Conservation (phyloP, 2,113 vertebrate species). For the Rissa tridactyla region DNA sequence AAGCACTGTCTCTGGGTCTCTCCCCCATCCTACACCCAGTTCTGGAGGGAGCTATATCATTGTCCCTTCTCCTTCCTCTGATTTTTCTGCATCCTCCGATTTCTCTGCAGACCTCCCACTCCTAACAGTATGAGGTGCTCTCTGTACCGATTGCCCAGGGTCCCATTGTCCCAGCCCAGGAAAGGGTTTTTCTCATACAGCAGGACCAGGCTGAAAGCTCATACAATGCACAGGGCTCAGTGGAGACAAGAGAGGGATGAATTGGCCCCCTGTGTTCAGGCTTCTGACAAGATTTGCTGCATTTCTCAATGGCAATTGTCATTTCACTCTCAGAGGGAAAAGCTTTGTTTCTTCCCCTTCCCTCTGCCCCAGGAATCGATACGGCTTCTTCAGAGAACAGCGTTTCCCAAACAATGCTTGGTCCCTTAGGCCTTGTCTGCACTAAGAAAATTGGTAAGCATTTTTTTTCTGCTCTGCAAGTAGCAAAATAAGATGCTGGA, state of each 20-base stretch:
- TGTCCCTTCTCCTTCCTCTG: not conserved
- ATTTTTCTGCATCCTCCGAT: not conserved
- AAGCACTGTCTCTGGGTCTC: not conserved
- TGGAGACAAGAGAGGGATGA: not conserved
- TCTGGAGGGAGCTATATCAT: not conserved
- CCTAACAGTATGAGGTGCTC: not conserved
- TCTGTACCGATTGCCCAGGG: not conserved
- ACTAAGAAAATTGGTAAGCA: not conserved
- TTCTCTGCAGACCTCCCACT: not conserved
- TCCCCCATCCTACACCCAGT: not conserved
- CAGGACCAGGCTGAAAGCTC: not conserved
- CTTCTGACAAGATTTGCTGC: slow-evolving; percentile 25
- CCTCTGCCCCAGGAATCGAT: slow-evolving; percentile 52
- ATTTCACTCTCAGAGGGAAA: slow-evolving; percentile 49
- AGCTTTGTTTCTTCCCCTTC: slow-evolving; percentile 46
- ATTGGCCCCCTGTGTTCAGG: not conserved
- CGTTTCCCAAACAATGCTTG: slow-evolving; percentile 35
- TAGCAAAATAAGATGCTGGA: slow-evolving; percentile 11
- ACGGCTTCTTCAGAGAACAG: slow-evolving; percentile 30
- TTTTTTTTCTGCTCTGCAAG: not conserved
- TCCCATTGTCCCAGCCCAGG: not conserved
- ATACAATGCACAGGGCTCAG: not conserved
- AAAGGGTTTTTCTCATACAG: not conserved
- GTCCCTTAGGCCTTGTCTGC: slow-evolving; percentile 52
- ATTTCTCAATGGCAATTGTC: slow-evolving; percentile 53